Conservation (phyloP, 2,888 invertebrate genomes). For the Lithophane leautieri region DNA sequence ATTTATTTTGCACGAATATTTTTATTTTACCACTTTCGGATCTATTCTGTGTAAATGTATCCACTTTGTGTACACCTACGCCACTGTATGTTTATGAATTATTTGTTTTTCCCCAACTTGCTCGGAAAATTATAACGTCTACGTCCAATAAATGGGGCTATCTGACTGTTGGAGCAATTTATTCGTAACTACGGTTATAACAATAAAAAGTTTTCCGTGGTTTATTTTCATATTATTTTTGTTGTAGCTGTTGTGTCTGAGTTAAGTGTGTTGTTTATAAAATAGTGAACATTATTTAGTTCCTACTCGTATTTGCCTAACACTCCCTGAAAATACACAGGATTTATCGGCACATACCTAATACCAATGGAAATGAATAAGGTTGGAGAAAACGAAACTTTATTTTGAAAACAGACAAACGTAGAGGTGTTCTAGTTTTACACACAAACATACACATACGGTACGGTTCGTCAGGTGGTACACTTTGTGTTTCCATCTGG, state of each 20-base stretch:
- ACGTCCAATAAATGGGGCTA: slow-evolving; percentile 63
- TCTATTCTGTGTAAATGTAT: slow-evolving; percentile 50
- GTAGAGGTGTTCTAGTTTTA: neutral
- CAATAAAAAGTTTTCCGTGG: slow-evolving; percentile 59
- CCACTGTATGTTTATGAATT: slow-evolving; percentile 67
- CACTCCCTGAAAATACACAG: neutral
- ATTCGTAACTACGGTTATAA: slow-evolving; percentile 56
- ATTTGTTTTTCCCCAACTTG: slow-evolving; percentile 70
- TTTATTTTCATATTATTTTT: slow-evolving; percentile 57
- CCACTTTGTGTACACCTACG: slow-evolving; percentile 58
- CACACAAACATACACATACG: neutral
- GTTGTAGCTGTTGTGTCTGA: slow-evolving; percentile 19
- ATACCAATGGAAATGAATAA: neutral
- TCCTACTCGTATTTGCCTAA: neutral
- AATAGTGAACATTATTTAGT: neutral
- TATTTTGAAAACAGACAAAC: neutral
- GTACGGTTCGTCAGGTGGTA: too few relatives aligned
- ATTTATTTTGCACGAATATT: neutral
- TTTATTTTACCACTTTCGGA: slow-evolving; percentile 3
- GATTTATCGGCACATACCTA: neutral
- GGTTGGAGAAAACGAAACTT: neutral
- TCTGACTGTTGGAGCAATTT: slow-evolving; percentile 51
- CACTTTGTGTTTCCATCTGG: too few relatives aligned
- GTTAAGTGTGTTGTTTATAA: slow-evolving; percentile 23
- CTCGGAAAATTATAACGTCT: slow-evolving; percentile 68